These are phyloP conservation scores for Herpetotheres cachinnans DNA, from an alignment of 2,113 vertebrate genomes.

Conservation along the genomic window DNA sequence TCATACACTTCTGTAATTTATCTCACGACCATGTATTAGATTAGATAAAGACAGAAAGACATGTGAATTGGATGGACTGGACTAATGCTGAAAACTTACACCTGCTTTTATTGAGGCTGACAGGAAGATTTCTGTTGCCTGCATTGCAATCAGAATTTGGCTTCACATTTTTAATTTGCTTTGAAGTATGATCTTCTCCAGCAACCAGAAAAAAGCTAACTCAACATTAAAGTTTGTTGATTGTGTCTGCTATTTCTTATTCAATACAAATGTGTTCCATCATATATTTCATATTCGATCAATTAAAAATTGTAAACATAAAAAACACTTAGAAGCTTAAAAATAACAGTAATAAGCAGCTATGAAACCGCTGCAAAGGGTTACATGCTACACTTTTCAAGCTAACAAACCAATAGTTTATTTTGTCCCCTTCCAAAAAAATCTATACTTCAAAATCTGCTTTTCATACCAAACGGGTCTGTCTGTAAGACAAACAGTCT, in stretches of 20 bases:
- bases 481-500: slow-evolving; percentile 31
- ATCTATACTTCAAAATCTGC: slow-evolving; percentile 13
- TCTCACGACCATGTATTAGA: slow-evolving; percentile 53
- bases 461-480: slow-evolving; percentile 29
- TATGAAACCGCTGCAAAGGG: not conserved
- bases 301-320: not conserved
- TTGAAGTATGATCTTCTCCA: slow-evolving; percentile 54
- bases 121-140: slow-evolving; percentile 40
- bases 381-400: not conserved
- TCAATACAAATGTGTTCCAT: not conserved
- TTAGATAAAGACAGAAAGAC: slow-evolving; percentile 60
- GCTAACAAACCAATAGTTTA: slow-evolving; percentile 27
- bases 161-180: slow-evolving; percentile 49
- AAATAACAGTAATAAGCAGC: not conserved
- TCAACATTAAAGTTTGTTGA: slow-evolving; percentile 38
- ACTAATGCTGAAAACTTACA: slow-evolving; percentile 32
- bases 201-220: not conserved
- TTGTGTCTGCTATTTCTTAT: not conserved
- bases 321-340: not conserved
- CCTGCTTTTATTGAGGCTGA: slow-evolving; percentile 50
- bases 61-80: slow-evolving; percentile 38
- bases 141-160: slow-evolving; percentile 17
- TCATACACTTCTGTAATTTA: slow-evolving; percentile 52
- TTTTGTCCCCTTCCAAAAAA: slow-evolving; percentile 19
- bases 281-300: not conserved